These are phyloP conservation scores for Poeciliopsis turrubarensis DNA, from an alignment of 2,113 vertebrate species.

Conservation along the genomic window DNA sequence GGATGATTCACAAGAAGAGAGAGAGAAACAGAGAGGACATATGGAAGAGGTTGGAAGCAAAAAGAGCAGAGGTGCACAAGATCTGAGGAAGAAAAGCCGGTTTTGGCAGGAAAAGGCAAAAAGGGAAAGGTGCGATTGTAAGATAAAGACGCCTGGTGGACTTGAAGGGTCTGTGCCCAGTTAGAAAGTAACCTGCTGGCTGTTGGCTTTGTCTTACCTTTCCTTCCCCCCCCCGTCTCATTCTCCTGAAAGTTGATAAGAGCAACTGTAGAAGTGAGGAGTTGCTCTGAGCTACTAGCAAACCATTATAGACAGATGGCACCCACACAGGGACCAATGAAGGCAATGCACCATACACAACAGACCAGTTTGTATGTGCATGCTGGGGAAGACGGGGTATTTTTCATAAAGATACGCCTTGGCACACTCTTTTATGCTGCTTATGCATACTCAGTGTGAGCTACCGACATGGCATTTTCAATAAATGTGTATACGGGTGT, in stretches of 20 bases:
- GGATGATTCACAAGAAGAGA: constrained; percentile 35
- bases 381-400: background rate
- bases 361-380: constrained; percentile 38
- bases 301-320: constrained; percentile 64
- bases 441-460: constrained; percentile 12
- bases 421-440: constrained; percentile 5
- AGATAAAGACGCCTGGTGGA: constrained; percentile 59
- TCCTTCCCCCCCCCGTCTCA: constrained; percentile 51
- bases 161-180: constrained; percentile 47
- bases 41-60: background rate
- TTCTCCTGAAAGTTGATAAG: constrained; percentile 67
- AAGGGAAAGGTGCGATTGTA: constrained; percentile 26
- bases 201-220: constrained; percentile 64
- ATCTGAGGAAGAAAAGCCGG: constrained; percentile 21
- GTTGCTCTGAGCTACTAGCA: constrained; percentile 50
- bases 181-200: constrained; percentile 58
- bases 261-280: constrained; percentile 48
- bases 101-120: constrained; percentile 36
- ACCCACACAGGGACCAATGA: constrained; percentile 42
- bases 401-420: constrained; percentile 25
- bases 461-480: constrained; percentile 8
- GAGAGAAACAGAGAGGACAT: constrained; percentile 1
- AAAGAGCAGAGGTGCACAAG: constrained; percentile 16
- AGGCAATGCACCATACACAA: constrained; percentile 43
- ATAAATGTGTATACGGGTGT: background rate